Evolutionary conservation across 2,113 vertebrate genomes (phyloP).

Genomic region (Lepus europaeus): DNA sequence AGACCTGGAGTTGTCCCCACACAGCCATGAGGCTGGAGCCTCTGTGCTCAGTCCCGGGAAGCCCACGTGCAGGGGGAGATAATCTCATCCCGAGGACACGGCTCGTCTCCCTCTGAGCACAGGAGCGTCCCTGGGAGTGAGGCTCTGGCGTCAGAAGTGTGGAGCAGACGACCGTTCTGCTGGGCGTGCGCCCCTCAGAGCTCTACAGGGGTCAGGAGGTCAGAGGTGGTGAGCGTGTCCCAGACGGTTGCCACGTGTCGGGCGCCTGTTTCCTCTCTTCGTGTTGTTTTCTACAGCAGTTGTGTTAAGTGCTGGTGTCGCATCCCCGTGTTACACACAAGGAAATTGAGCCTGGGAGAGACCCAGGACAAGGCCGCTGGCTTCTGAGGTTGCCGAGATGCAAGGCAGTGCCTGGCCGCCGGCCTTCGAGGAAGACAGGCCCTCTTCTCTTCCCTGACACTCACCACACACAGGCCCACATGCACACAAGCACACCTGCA

Average conservation of each 20-base stretch:
- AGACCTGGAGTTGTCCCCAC: rapidly evolving
- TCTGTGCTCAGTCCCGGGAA: no score
- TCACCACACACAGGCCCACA: background rate
- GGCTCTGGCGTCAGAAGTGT: rapidly evolving
- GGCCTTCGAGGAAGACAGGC: rapidly evolving
- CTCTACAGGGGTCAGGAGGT: rapidly evolving
- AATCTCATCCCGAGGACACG: rapidly evolving
- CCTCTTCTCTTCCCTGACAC: background rate
- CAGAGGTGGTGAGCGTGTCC: rapidly evolving
- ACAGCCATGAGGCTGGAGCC: rapidly evolving
- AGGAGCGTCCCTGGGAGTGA: background rate
- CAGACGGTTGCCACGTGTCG: rapidly evolving
- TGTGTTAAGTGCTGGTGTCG: background rate
- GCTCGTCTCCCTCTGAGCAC: background rate
- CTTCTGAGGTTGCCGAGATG: rapidly evolving
- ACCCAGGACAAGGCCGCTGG: rapidly evolving
- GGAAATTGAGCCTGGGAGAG: background rate
- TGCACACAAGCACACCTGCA: background rate
- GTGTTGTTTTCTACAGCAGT: background rate
- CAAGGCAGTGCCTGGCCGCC: rapidly evolving
- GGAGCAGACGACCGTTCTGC: rapidly evolving
- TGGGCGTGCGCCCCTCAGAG: background rate
- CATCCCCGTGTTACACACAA: rapidly evolving
- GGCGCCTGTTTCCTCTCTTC: no score
- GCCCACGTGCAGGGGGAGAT: no score